phyloP scores from a whole-genome alignment of 1,140 invertebrate genomes.

The Sinella curviseta region DNA sequence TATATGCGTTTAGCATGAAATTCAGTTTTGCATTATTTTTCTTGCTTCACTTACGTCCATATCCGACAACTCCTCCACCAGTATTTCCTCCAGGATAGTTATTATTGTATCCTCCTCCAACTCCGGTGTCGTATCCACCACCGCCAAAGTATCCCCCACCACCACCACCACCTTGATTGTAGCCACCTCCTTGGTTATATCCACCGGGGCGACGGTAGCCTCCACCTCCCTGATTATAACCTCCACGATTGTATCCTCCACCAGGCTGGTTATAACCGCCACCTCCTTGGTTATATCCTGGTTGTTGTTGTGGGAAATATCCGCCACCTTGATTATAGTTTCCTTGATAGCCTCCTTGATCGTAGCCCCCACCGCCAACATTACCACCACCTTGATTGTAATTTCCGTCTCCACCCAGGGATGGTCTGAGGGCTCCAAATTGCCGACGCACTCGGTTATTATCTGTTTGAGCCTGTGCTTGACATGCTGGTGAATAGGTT shows the following conservation, averaged over 20 bases:
- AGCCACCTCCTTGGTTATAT: background rate
- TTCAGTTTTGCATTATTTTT: no score
- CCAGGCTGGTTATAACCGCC: background rate
- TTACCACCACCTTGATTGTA: no score
- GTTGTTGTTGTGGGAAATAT: background rate
- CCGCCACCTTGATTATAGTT: no score
- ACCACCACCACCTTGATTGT: background rate
- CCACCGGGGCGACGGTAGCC: background rate
- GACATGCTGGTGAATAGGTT: no score
- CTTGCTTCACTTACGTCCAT: slow-evolving; percentile 17
- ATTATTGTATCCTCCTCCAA: background rate
- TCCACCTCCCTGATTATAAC: background rate
- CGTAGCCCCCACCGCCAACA: no score
- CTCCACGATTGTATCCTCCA: background rate
- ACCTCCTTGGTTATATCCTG: background rate
- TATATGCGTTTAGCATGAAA: no score
- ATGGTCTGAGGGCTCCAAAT: background rate
- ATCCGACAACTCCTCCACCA: background rate
- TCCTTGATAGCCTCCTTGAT: no score
- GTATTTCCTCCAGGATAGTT: background rate
- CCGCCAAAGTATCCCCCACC: background rate
- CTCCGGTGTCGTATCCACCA: background rate
- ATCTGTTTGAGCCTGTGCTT: no score
- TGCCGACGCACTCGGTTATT: background rate
- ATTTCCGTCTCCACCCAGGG: background rate